Evolutionary conservation across 2,797 vertebrate genomes (phyloP), one percentile per base, ranked within the genome.

Genomic region (Sebastes ruberrimus): DNA sequence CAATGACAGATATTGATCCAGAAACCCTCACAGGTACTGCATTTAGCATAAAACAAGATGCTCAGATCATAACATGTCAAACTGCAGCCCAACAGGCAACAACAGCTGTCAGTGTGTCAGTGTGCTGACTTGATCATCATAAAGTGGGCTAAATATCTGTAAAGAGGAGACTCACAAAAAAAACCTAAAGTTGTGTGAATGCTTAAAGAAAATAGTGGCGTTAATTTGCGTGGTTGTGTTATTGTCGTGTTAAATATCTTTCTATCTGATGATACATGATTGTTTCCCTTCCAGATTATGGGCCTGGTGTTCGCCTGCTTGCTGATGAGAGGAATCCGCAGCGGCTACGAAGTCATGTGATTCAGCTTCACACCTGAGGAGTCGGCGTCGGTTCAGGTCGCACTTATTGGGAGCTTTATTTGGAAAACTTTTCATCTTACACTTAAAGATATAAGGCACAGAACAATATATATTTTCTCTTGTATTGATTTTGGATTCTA

Each of bases 301-400:
- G 98, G 98, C 52, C 88, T 99, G 2, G 74, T 97, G 73, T 97
- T 99, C 30, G 94, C 97, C 80, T 99, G 98, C 89, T 78, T 96
- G 85, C 94, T 99, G 71, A 97, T 98, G 96, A 97, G 92, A 93
- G 96, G 96, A 73, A 98, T 99, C 81, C 96, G 96, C 80, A 97
- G 96, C 7, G 97, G 97, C 81, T 99, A 99, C 9, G 97, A 98
- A 91, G 97, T 98, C 72, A 98, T 99, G 97, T 99, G 96, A 96
- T 89, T 4, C 32, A 33, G 4, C 60, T 5, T 16, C 33, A 22
- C 32, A 18, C 28, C 76, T 0, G 67, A 76, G 10, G 0, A 64
- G 52, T 25, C 71, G 32, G 8, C 14, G 16, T 18, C 35, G 27
- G 76, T 32, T 70, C 11, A 16, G n/a, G 13, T 60, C 42, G 53